phyloP scores from a whole-genome alignment of 2,113 vertebrate species.

The Uria aalge region DNA sequence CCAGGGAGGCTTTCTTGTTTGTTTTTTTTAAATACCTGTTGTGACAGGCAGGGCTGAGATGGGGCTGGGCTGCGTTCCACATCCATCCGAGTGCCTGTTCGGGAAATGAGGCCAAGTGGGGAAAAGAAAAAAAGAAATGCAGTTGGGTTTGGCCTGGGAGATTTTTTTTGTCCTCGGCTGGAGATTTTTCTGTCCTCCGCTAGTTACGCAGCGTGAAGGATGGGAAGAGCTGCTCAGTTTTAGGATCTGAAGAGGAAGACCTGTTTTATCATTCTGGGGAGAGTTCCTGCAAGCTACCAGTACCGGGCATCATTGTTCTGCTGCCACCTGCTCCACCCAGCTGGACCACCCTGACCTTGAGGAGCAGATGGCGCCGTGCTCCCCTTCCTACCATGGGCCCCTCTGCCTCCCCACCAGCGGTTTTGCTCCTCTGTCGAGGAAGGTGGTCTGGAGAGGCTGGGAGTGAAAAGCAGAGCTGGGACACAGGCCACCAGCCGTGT shows the following conservation, averaged over 20 bases:
- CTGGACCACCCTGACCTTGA: background rate
- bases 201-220: background rate
- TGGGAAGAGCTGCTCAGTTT: background rate
- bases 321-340: background rate
- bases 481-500: background rate
- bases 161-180: background rate
- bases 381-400: background rate
- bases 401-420: rapidly evolving
- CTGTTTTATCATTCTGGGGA: background rate
- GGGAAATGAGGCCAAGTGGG: background rate
- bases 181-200: background rate
- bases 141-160: background rate
- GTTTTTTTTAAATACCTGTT: background rate
- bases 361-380: rapidly evolving
- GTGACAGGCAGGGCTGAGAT: background rate
- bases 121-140: background rate
- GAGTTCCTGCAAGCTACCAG: background rate
- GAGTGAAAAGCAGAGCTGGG: background rate
- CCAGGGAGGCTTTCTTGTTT: background rate
- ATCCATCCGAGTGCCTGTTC: rapidly evolving
- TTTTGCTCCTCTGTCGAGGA: background rate
- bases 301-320: rapidly evolving
- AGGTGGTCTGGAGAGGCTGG: background rate
- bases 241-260: background rate
- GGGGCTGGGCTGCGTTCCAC: background rate